Evolutionary conservation across 92 coral and sea anemone genomes (phyloP).

Genomic region (Muricea muricata): DNA sequence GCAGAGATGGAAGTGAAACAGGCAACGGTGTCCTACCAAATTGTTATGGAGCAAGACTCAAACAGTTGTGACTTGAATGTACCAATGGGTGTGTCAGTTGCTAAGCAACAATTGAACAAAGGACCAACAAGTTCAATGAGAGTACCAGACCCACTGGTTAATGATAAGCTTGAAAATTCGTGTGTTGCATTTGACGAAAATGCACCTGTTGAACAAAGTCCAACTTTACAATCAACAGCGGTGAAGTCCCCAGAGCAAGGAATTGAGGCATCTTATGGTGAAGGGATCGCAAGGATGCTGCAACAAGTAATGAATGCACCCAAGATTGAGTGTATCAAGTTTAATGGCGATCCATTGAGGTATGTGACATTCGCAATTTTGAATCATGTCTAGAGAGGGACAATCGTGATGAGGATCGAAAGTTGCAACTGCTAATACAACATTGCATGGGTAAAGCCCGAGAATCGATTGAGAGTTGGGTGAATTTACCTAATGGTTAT

Average conservation of each 20-base stretch:
- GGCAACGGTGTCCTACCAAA: neutral
- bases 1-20: constrained; percentile 13
- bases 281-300: constrained; percentile 8
- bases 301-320: constrained; percentile 62
- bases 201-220: neutral
- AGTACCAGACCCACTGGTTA: neutral
- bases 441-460: constrained; percentile 72
- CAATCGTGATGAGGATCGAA: constrained; percentile 57
- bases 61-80: neutral
- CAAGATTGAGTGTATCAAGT: constrained; percentile 64
- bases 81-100: neutral
- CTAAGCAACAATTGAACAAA: neutral
- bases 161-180: neutral
- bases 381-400: constrained; percentile 59
- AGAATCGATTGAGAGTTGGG: constrained; percentile 72
- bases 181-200: neutral
- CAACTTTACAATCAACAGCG: neutral
- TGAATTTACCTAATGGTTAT: constrained; percentile 44
- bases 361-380: constrained; percentile 50
- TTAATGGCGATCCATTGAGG: constrained; percentile 65
- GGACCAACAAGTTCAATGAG: neutral
- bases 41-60: neutral
- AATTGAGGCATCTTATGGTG: neutral
- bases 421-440: constrained; percentile 61
- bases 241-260: neutral